phyloP scores from a whole-genome alignment of 1,140 invertebrate species.

The Pantala flavescens region DNA sequence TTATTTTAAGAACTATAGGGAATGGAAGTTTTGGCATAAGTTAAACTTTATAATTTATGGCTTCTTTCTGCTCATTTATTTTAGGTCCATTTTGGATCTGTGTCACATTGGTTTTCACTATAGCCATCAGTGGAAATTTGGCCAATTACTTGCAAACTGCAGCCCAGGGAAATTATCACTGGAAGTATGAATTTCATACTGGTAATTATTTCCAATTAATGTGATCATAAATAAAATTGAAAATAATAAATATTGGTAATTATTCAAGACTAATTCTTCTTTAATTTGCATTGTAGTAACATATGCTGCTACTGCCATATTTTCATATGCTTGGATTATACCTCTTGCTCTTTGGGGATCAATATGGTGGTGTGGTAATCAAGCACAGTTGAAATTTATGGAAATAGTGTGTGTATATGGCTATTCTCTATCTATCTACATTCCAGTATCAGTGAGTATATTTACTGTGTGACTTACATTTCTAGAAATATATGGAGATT shows the following conservation, averaged over 20 bases:
- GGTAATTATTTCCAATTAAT: slow-evolving; percentile 27
- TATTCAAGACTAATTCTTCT: not conserved
- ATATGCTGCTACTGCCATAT: slow-evolving; percentile 79
- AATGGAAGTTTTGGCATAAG: no score
- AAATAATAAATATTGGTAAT: not conserved
- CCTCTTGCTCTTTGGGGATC: slow-evolving; percentile 72
- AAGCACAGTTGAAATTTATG: slow-evolving; percentile 57
- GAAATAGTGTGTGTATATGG: slow-evolving; percentile 88
- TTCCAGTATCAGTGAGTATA: slow-evolving; percentile 67
- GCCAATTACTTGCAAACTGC: slow-evolving; percentile 74
- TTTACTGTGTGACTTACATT: slow-evolving; percentile 16
- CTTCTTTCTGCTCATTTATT: slow-evolving; percentile 18
- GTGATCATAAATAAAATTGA: not conserved
- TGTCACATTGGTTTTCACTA: slow-evolving; percentile 82
- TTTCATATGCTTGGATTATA: slow-evolving; percentile 78
- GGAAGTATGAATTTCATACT: slow-evolving; percentile 90
- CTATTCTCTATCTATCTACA: slow-evolving; percentile 87
- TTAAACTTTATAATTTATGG: no score
- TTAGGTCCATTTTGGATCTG: slow-evolving; percentile 91
- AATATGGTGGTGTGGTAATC: slow-evolving; percentile 66
- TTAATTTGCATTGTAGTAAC: slow-evolving; percentile 47
- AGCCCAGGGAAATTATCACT: slow-evolving; percentile 47
- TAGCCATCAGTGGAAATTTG: slow-evolving; percentile 89
- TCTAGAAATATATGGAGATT: slow-evolving; percentile 20
- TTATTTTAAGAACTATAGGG: no score